These are phyloP conservation scores for Papilio xuthus DNA, from an alignment of 1,140 invertebrate genomes.

Conservation along the genomic window DNA sequence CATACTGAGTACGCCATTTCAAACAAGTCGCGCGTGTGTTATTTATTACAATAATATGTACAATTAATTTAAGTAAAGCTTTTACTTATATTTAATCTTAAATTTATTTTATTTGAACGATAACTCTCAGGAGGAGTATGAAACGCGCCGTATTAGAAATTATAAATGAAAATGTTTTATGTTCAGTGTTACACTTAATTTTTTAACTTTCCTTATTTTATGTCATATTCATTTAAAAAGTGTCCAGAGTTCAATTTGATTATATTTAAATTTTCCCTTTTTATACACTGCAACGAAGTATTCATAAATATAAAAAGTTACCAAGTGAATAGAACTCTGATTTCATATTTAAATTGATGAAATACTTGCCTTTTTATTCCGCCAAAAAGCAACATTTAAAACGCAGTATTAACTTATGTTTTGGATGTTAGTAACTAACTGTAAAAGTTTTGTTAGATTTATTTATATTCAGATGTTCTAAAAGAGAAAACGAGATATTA, in stretches of 20 bases:
- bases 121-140: neutral
- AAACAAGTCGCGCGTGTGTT: neutral
- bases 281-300: neutral
- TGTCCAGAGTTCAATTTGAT: neutral
- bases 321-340: neutral
- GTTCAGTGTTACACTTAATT: neutral
- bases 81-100: neutral
- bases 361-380: neutral
- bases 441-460: no score
- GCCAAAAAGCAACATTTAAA: neutral
- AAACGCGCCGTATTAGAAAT: neutral
- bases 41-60: slow-evolving; percentile 9
- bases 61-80: neutral
- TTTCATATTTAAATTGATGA: neutral
- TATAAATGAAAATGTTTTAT: neutral
- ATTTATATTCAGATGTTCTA: no score
- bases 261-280: neutral
- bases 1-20: neutral
- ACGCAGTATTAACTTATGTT: no score
- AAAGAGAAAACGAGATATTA: no score
- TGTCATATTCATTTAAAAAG: neutral
- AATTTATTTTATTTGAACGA: neutral
- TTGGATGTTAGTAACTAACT: no score
- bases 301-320: neutral
- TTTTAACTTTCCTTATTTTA: neutral